Percentiles rank a stretch among this genome's conserved stretches.
These are phyloP conservation scores for Theretra japonica DNA, from an alignment of 2,888 invertebrate species.

Conservation along the genomic window DNA sequence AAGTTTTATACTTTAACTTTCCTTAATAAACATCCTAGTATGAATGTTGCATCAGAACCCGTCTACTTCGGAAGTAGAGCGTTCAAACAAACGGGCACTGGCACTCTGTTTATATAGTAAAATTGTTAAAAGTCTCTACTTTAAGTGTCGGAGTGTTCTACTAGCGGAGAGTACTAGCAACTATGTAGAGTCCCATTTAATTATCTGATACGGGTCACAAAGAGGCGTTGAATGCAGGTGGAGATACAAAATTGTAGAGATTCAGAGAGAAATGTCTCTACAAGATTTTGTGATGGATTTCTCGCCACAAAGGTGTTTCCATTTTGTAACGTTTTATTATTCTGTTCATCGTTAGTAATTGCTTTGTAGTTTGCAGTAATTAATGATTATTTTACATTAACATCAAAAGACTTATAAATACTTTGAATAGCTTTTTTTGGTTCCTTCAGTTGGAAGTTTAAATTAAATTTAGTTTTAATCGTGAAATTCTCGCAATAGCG, in stretches of 20 bases:
- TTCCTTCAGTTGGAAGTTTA: background rate
- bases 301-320: no score
- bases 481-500: conserved; percentile 8
- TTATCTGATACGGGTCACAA: background rate
- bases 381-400: background rate
- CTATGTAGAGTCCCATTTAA: background rate
- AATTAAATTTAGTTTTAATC: conserved; percentile 9
- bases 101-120: conserved; percentile 12
- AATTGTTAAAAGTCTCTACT: conserved; percentile 18
- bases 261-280: no score
- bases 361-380: no score
- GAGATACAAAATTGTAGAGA: no score
- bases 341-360: no score
- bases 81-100: conserved; percentile 11
- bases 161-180: background rate
- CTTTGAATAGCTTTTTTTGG: conserved; percentile 7
- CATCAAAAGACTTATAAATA: background rate
- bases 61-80: conserved; percentile 13
- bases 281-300: background rate
- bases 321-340: no score
- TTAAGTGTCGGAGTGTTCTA: conserved; percentile 1
- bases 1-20: conserved; percentile 24
- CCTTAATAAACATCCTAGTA: conserved; percentile 17
- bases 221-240: background rate
- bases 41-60: conserved; percentile 20